Evolutionary conservation across 2,113 vertebrate species (phyloP).

Genomic region (Seriola aureovittata): DNA sequence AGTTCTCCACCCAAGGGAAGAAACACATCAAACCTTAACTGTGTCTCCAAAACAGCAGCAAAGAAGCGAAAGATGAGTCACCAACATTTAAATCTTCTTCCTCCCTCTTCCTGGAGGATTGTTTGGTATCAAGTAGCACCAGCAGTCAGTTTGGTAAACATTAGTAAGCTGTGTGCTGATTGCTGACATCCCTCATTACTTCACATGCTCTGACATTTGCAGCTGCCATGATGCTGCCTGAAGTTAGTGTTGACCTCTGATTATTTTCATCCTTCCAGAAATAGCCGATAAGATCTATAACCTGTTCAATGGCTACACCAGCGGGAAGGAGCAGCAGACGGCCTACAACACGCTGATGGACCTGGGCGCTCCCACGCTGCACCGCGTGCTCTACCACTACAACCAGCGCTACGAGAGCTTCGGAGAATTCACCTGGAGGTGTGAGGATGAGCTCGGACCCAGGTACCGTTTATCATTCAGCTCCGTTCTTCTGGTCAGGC

Average conservation of each 20-base stretch:
- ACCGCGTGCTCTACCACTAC: constrained; percentile 97
- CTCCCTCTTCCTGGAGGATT: neutral
- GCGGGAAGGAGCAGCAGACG: constrained; percentile 97
- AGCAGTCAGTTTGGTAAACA: neutral
- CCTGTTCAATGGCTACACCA: constrained; percentile 98
- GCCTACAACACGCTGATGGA: constrained; percentile 98
- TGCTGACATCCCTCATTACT: neutral
- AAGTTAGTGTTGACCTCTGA: neutral
- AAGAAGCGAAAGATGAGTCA: neutral
- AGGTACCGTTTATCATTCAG: constrained; percentile 84
- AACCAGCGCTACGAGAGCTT: constrained; percentile 99
- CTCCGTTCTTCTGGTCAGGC: neutral
- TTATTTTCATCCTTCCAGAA: constrained; percentile 82
- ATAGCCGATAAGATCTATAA: constrained; percentile 99
- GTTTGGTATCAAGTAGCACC: constrained; percentile 15
- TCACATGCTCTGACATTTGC: neutral
- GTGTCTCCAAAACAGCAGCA: constrained; percentile 7
- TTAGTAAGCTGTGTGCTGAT: neutral
- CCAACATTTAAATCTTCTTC: neutral
- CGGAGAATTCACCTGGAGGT: constrained; percentile 98
- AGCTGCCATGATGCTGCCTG: neutral
- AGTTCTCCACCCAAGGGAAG: neutral
- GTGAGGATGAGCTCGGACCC: constrained; percentile 97
- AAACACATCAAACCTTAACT: neutral
- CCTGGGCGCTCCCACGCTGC: constrained; percentile 93